Percentiles rank a stretch among this genome's conserved stretches.
phyloP scores from a whole-genome alignment of 2,113 vertebrate genomes.

The Ramphastos sulfuratus region DNA sequence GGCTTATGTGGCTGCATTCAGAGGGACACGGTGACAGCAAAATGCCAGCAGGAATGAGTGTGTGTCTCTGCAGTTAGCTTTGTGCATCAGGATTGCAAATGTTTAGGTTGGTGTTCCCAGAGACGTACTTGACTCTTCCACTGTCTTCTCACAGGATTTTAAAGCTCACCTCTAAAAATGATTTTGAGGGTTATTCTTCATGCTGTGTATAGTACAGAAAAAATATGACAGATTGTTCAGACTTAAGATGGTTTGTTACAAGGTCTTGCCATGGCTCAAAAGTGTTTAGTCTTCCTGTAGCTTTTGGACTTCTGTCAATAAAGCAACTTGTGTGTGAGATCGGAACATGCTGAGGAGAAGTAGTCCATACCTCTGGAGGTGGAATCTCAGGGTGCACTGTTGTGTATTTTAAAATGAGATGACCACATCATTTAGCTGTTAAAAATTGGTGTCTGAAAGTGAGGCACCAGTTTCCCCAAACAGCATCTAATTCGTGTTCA shows the following conservation, averaged over 20 bases:
- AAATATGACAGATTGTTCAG: background rate
- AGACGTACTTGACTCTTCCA: background rate
- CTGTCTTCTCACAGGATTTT: background rate
- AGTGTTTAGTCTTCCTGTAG: background rate
- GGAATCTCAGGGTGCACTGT: background rate
- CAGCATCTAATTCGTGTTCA: background rate
- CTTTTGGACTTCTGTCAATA: background rate
- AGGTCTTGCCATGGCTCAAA: background rate
- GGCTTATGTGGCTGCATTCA: background rate
- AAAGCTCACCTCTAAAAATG: background rate
- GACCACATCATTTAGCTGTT: background rate
- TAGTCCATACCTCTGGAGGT: background rate
- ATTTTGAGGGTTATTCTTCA: background rate
- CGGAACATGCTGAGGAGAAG: background rate
- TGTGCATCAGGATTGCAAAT: background rate
- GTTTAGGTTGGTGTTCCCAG: background rate
- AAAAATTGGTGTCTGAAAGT: background rate
- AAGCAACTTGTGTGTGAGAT: background rate
- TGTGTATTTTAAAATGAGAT: background rate
- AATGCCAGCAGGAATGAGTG: background rate
- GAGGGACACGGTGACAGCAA: background rate
- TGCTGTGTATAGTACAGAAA: background rate
- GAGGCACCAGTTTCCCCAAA: background rate
- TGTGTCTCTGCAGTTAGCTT: conserved; percentile 10
- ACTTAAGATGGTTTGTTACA: background rate